Evolutionary conservation across 2,888 invertebrate species (phyloP), one percentile per base, ranked within the genome.

Genomic region (Drosophila austrosaltans): DNA sequence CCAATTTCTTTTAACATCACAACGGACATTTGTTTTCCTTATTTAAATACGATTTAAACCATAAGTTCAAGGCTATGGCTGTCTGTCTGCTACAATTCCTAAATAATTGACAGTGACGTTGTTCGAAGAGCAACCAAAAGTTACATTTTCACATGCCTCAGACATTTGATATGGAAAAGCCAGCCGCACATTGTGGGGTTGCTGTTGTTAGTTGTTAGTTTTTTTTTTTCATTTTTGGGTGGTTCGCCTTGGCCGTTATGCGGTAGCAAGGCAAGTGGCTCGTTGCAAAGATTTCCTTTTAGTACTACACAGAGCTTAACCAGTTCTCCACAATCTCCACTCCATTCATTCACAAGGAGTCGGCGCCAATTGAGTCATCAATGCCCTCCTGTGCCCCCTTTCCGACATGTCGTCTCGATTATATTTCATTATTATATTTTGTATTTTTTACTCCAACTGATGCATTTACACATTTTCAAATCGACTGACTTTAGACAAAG

Each of bases 221-320:
- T 16, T 16, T 16, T 16, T 16, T 16, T 16, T 40, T 10, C 22
- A 53, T 30, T 69, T 75, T 81, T 73, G 71, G 89, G 59, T 89
- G 70, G 89, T 60, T 89, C 70, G 89, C 84, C 84, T 84, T 84
- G 84, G 69, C 84, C 87, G 79, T 72, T 87, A 72, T 75, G 75
- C 65, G 63, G 76, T 66, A 62, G 75, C 85, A 84, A 85, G 88
- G 89, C 80, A 79, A 89, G 89, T 89, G 75, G 76, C 82, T 89
- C 63, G 68, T 70, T 53, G 72, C 70, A 69, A 87, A 87, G 79
- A 87, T 85, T 85, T 85, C 84, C 84, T 89, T 85, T 85, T 85
- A 75, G 75, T 79, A 77, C 69, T 65, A 53, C 60, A 42, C 4
- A n/a, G 8, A n/a, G 20, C 36, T 22, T 54, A 78, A 87, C 84